Evolutionary conservation across 2,113 vertebrate genomes (phyloP).

Genomic region (Anolis sagrei): DNA sequence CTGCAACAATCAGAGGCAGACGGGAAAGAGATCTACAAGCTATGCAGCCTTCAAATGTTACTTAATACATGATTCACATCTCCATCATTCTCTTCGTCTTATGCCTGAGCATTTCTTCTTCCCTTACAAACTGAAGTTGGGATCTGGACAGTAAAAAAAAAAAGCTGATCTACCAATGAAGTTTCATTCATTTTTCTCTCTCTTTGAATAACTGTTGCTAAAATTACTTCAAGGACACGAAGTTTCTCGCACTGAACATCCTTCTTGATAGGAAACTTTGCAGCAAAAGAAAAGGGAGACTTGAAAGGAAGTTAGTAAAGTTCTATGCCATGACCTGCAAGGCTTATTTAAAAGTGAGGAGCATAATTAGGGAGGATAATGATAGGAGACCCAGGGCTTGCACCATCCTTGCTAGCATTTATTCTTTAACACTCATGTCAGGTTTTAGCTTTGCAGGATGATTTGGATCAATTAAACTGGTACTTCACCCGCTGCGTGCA

Average conservation of each 20-base stretch:
- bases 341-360: neutral
- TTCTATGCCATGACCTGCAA: neutral
- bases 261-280: neutral
- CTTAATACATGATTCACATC: neutral
- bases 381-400: neutral
- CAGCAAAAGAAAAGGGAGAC: neutral
- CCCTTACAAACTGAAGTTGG: neutral
- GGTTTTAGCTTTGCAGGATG: conserved; percentile 7
- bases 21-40: neutral
- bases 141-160: conserved; percentile 18
- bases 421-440: neutral
- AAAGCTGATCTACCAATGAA: conserved; percentile 10
- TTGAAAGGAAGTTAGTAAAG: conserved; percentile 16
- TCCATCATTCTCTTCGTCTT: neutral
- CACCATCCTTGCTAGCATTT: neutral
- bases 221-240: conserved; percentile 21
- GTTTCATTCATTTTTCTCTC: neutral
- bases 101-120: neutral
- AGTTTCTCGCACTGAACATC: neutral
- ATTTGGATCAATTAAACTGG: neutral
- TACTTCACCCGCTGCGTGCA: neutral
- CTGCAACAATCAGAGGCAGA: neutral
- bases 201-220: conserved; percentile 17
- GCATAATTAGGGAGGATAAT: conserved; percentile 14
- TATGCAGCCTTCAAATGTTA: neutral